Evolutionary conservation across 2,797 vertebrate genomes (phyloP).

Genomic region (Anabacerthia variegaticeps): DNA sequence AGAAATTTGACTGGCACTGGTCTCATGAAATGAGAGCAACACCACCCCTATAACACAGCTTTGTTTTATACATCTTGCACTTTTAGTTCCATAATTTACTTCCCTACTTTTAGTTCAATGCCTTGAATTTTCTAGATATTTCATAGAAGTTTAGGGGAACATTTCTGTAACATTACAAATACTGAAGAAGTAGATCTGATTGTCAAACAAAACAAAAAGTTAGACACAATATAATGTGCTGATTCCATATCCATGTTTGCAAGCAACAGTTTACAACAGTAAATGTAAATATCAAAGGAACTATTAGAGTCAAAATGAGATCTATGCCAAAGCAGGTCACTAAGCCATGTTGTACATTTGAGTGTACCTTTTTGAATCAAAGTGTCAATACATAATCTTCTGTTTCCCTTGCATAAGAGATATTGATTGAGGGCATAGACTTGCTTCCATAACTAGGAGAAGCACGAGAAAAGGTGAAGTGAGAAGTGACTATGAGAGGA

Average conservation of each 20-base stretch:
- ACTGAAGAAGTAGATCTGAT: background rate
- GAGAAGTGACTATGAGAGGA: background rate
- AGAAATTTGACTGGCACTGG: background rate
- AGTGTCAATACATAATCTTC: background rate
- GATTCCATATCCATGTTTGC: background rate
- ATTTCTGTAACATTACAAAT: background rate
- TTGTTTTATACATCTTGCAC: background rate
- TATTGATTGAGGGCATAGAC: background rate
- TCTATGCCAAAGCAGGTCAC: background rate
- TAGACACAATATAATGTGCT: background rate
- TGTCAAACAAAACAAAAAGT: background rate
- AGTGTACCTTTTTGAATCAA: background rate
- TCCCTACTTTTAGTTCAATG: background rate
- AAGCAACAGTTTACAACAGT: background rate
- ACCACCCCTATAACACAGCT: background rate
- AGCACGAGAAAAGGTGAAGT: background rate
- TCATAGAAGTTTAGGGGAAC: background rate
- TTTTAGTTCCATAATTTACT: background rate
- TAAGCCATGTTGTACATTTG: background rate
- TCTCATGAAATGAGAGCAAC: background rate
- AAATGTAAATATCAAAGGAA: background rate
- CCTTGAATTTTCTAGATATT: background rate
- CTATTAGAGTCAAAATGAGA: background rate
- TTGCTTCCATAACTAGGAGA: background rate
- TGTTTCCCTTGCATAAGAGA: background rate